Base-by-base conservation (phyloP, 2,888 invertebrate species). In the Agriotes lineatus region DNA sequence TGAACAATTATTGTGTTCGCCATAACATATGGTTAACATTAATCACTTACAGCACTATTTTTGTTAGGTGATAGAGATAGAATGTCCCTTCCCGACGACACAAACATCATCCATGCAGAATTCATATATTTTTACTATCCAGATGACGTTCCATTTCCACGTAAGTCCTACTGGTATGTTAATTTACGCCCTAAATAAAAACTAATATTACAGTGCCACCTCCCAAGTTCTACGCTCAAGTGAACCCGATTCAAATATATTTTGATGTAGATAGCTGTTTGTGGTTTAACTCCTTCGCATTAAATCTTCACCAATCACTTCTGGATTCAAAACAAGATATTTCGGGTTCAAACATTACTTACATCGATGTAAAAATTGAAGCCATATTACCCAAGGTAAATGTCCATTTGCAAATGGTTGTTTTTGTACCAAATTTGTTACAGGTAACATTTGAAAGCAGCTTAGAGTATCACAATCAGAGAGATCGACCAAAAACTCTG, bases 91-190 rank as follows among this genome's bases (percentile, higher is more conserved):
- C 98, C 98, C 0, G 92, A 93, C 7, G 96, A 97, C 81, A 93
- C 96, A 76, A 94, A 96, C 14, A 90, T 97, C 22, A 82, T 99
- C n/a, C 98, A 99, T 84, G 93, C 97, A 0, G 99, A 99, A 82
- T 93, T 97, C 74, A 96, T 96, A 0, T 95, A 96, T 82, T 99
- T 96, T 84, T 99, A 98, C 82, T 97, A 97, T 82, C 97, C 97
- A 0, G 95, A 94, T 45, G 95, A 96, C 79, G 90, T 92, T 65
- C 91, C 92, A 77, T 96, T 95, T 86, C 96, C 96, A 79, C 86
- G 96, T 96, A 87, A 88, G 90, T 86, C n/a, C n/a, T n/a, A n/a
- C n/a, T n/a, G n/a, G n/a, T n/a, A n/a, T n/a, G n/a, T n/a, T n/a
- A n/a, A 25, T 25, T 25, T 25, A 25, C 25, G n/a, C n/a, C n/a